These are phyloP conservation scores for Rhea americana DNA, from an alignment of 2,113 vertebrate species.

Conservation along the genomic window DNA sequence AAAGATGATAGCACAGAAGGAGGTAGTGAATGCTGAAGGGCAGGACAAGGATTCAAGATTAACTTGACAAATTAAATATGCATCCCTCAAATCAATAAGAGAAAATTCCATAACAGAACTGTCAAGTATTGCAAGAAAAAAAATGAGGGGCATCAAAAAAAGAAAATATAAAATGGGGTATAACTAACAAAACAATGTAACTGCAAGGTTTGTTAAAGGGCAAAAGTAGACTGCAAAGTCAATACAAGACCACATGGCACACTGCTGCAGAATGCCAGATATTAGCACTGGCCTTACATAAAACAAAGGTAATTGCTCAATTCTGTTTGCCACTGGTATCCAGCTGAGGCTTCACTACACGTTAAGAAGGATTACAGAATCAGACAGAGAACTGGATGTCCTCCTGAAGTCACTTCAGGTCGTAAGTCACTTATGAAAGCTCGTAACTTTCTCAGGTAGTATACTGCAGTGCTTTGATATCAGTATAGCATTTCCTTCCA, in stretches of 20 bases:
- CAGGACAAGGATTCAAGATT: not conserved
- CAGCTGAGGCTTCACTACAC: not conserved
- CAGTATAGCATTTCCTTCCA: not conserved
- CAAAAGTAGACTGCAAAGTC: not conserved
- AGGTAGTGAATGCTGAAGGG: not conserved
- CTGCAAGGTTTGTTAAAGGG: not conserved
- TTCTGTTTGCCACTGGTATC: not conserved
- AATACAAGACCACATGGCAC: not conserved
- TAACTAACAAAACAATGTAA: not conserved
- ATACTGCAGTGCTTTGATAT: not conserved
- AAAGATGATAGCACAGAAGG: no score
- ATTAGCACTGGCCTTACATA: not conserved
- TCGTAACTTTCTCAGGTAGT: not conserved
- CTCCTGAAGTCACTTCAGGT: not conserved
- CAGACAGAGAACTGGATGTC: not conserved
- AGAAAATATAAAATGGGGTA: not conserved
- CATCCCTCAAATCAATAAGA: not conserved
- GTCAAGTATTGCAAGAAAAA: not conserved
- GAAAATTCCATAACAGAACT: not conserved
- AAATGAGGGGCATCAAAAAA: not conserved
- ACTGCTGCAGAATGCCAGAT: not conserved
- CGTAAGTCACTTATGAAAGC: not conserved
- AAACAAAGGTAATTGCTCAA: not conserved
- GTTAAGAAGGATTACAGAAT: not conserved
- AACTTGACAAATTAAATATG: not conserved